Evolutionary conservation across 2,888 invertebrate genomes (phyloP).

Genomic region (Drosophila austrosaltans): DNA sequence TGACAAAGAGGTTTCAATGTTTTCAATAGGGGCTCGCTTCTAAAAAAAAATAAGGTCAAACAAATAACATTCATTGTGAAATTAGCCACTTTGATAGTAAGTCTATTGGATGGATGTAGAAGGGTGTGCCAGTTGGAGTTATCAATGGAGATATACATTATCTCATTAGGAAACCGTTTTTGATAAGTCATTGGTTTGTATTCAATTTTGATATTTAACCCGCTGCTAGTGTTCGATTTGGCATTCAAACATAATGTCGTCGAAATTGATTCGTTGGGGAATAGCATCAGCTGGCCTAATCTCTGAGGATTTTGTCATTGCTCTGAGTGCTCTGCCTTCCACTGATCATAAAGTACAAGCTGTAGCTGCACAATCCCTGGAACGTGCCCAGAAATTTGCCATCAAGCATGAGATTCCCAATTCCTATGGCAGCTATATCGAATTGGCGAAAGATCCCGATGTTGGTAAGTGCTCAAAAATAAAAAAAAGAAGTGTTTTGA

Average conservation of each 20-base stretch:
- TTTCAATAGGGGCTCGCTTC: not conserved
- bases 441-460: constrained; percentile 89
- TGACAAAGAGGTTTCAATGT: not conserved
- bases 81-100: not conserved
- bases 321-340: constrained; percentile 87
- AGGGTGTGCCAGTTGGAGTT: not conserved
- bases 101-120: not conserved
- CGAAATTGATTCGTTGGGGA: constrained; percentile 89
- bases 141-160: not conserved
- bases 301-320: constrained; percentile 92
- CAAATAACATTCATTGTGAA: not conserved
- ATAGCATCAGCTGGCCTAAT: constrained; percentile 94
- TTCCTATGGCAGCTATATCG: constrained; percentile 90
- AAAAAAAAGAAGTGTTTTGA: constrained; percentile 36
- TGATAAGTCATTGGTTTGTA: not conserved
- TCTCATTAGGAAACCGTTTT: not conserved
- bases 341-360: constrained; percentile 90
- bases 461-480: constrained; percentile 86
- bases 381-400: constrained; percentile 90
- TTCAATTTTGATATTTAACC: not conserved
- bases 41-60: too few species aligned
- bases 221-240: not conserved
- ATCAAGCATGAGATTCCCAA: constrained; percentile 88
- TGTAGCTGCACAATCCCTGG: constrained; percentile 90
- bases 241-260: constrained; percentile 4